phyloP scores from a whole-genome alignment of 1,140 invertebrate species.

The Leptinotarsa undecemlineata region DNA sequence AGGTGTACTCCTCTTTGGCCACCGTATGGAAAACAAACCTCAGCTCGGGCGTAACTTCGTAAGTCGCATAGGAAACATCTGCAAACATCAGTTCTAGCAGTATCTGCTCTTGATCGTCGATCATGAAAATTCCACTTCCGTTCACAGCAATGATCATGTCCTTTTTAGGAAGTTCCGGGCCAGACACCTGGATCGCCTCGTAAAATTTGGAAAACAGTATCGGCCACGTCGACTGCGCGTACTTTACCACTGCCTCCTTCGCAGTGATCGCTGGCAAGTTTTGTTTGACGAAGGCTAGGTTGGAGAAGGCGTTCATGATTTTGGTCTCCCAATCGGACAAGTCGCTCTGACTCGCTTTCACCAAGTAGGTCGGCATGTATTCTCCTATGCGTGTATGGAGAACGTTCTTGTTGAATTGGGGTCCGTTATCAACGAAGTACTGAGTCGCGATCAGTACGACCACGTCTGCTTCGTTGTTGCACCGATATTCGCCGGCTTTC shows the following conservation, averaged over 20 bases:
- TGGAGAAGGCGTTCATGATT: slow-evolving; percentile 64
- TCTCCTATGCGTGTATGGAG: slow-evolving; percentile 74
- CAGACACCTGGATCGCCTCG: slow-evolving; percentile 70
- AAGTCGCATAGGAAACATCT: slow-evolving; percentile 78
- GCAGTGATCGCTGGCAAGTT: slow-evolving; percentile 62
- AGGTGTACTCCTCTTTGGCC: slow-evolving; percentile 86
- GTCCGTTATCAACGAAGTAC: slow-evolving; percentile 82
- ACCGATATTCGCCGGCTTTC: slow-evolving; percentile 88
- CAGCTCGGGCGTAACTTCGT: slow-evolving; percentile 59
- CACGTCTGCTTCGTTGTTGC: slow-evolving; percentile 78
- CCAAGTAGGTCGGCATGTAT: slow-evolving; percentile 83
- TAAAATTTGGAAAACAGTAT: slow-evolving; percentile 89
- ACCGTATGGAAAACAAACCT: slow-evolving; percentile 63
- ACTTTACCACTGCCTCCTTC: slow-evolving; percentile 87
- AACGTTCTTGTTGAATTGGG: slow-evolving; percentile 66
- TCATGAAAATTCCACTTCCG: slow-evolving; percentile 88
- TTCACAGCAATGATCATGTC: slow-evolving; percentile 90
- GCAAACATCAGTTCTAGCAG: slow-evolving; percentile 85
- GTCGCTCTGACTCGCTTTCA: slow-evolving; percentile 63
- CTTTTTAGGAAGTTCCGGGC: slow-evolving; percentile 83
- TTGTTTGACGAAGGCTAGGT: slow-evolving; percentile 63
- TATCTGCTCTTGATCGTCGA: slow-evolving; percentile 91
- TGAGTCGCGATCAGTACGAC: slow-evolving; percentile 86
- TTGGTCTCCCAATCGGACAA: slow-evolving; percentile 74
- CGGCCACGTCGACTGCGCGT: slow-evolving; percentile 91